A percentile compares a stretch with the other conserved stretches of the same genome.
Conservation (phyloP, 2,797 vertebrate species). For the Melopsittacus undulatus region DNA sequence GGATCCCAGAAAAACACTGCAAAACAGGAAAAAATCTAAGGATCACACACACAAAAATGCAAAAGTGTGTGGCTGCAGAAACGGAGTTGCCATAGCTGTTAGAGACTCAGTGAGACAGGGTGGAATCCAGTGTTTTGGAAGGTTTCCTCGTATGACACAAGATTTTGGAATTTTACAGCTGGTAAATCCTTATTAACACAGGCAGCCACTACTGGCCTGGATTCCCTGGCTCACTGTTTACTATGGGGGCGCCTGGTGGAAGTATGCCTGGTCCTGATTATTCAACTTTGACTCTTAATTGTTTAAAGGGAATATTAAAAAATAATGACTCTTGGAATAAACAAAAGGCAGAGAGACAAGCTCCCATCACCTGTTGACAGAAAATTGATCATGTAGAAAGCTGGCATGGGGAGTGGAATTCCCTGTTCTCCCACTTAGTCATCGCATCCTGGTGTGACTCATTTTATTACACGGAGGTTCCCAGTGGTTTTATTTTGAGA, state of each 20-base stretch:
- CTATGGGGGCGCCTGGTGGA: conserved; percentile 74
- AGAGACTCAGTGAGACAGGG: conserved; percentile 75
- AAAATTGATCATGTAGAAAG: conserved; percentile 80
- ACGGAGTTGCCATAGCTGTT: conserved; percentile 78
- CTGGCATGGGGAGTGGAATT: conserved; percentile 86
- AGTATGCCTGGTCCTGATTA: conserved; percentile 70
- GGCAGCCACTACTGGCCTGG: conserved; percentile 82
- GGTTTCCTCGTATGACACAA: conserved; percentile 87
- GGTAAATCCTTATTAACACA: conserved; percentile 88
- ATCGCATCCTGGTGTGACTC: conserved; percentile 85
- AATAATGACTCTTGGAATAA: conserved; percentile 76
- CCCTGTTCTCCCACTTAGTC: conserved; percentile 91
- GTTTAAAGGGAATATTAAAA: conserved; percentile 76
- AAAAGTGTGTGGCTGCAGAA: conserved; percentile 68
- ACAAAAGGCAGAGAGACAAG: conserved; percentile 74
- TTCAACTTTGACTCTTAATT: conserved; percentile 73
- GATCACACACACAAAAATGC: conserved; percentile 54
- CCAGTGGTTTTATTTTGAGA: conserved; percentile 81
- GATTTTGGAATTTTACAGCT: conserved; percentile 87
- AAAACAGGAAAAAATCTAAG: conserved; percentile 82
- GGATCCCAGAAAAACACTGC: conserved; percentile 78
- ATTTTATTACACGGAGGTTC: conserved; percentile 87
- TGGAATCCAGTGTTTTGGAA: conserved; percentile 90
- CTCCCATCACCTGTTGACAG: conserved; percentile 84
- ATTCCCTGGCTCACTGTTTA: conserved; percentile 73